These are phyloP conservation scores for Metacarcinus magister DNA, from an alignment of 2,888 invertebrate species.

Conservation along the genomic window DNA sequence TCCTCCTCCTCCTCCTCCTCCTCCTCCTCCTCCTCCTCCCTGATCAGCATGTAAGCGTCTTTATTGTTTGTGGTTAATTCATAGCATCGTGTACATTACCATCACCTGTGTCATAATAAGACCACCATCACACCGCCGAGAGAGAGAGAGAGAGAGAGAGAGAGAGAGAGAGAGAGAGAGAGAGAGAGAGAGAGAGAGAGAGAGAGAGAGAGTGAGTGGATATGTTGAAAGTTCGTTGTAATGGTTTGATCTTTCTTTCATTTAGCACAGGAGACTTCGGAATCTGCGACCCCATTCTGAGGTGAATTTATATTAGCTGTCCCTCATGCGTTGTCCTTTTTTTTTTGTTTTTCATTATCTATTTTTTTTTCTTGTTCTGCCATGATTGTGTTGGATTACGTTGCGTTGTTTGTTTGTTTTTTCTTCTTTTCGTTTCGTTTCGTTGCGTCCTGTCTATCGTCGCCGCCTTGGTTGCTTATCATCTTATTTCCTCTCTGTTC, in stretches of 20 bases:
- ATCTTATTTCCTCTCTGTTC: neutral
- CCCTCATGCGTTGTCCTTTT: neutral
- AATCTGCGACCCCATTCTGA: neutral
- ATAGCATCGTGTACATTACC: too few relatives aligned
- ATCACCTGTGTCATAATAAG: too few relatives aligned
- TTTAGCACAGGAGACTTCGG: neutral
- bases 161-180: neutral
- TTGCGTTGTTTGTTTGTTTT: too few relatives aligned
- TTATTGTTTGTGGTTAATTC: neutral
- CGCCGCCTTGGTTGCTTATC: too few relatives aligned
- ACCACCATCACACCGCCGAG: neutral
- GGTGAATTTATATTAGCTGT: neutral
- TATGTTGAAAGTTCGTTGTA: neutral
- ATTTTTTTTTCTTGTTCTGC: too few relatives aligned
- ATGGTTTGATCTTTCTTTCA: neutral
- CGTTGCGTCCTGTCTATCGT: too few relatives aligned
- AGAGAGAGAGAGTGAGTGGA: neutral
- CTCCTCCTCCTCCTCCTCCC: neutral
- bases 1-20: neutral
- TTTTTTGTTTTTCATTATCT: neutral
- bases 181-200: neutral
- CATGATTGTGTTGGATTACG: too few relatives aligned
- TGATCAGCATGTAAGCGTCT: neutral
- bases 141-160: neutral
- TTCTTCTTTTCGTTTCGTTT: too few relatives aligned